A percentile compares a stretch with the other conserved stretches of the same genome.
Evolutionary conservation across 2,888 invertebrate genomes (phyloP).

Genomic region (Cryptus viduatorius): DNA sequence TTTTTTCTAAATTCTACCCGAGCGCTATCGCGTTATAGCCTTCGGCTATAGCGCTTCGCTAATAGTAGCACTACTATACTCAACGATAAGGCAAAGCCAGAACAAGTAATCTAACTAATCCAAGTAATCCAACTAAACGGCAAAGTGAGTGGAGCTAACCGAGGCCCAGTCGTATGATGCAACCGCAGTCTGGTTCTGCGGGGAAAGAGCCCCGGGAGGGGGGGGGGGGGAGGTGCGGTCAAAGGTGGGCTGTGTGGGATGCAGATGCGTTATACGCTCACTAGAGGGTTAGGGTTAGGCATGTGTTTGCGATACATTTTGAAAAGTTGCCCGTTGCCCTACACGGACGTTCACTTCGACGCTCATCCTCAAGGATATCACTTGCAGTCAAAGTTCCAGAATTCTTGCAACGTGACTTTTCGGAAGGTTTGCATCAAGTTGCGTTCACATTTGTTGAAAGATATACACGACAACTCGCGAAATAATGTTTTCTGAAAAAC

Average conservation of each 20-base stretch:
- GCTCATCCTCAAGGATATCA: too few relatives aligned
- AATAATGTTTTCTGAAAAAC: too few relatives aligned
- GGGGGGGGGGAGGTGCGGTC: slow-evolving; percentile 31
- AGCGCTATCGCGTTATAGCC: not conserved
- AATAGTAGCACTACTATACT: not conserved
- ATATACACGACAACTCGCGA: too few relatives aligned
- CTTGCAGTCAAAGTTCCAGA: too few relatives aligned
- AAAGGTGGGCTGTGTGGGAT: slow-evolving; percentile 17
- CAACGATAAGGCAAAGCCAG: slow-evolving; percentile 40
- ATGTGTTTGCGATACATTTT: not conserved
- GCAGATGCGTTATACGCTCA: not conserved
- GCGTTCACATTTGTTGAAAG: too few relatives aligned
- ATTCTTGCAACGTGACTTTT: too few relatives aligned
- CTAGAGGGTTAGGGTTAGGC: not conserved
- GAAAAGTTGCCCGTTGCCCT: too few relatives aligned
- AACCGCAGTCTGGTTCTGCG: slow-evolving; percentile 39
- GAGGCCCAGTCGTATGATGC: slow-evolving; percentile 24
- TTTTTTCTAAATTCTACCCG: not conserved
- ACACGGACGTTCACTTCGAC: too few relatives aligned
- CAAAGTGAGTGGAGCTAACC: slow-evolving; percentile 46
- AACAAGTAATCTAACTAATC: slow-evolving; percentile 54
- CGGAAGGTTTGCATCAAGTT: too few relatives aligned
- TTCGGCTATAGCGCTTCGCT: not conserved
- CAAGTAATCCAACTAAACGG: slow-evolving; percentile 57
- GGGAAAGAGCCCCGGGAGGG: not conserved